phyloP scores from a whole-genome alignment of 37 sponge, comb jelly and placozoan species.

The Petrosia ficiformis region DNA sequence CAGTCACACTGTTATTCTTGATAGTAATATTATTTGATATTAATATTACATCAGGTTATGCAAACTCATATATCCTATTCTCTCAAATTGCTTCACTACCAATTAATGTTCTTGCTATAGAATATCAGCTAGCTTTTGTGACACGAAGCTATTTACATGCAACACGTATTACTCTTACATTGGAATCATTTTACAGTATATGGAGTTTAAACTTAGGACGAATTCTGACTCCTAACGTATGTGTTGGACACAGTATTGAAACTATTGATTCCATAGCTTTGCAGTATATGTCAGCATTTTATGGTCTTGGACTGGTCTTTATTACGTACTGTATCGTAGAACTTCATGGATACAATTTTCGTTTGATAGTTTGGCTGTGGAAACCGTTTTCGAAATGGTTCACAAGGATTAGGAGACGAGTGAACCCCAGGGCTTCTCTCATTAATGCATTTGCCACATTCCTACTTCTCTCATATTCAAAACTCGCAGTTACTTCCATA shows the following conservation, averaged over 20 bases:
- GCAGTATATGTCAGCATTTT: background rate
- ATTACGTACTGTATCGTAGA: background rate
- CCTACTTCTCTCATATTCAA: background rate
- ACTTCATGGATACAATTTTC: background rate
- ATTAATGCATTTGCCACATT: slow-evolving; percentile 13
- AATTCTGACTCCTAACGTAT: background rate
- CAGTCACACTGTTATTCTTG: background rate
- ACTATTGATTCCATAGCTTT: background rate
- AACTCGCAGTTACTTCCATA: background rate
- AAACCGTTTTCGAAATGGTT: background rate
- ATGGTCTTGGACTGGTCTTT: background rate
- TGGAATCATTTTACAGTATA: background rate
- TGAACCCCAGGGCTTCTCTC: background rate
- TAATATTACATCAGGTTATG: background rate
- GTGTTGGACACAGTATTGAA: background rate
- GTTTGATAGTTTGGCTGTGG: slow-evolving; percentile 2
- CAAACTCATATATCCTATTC: background rate
- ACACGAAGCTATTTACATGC: too few species aligned
- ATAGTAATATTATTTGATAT: background rate
- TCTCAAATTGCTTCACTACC: background rate
- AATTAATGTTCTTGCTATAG: background rate
- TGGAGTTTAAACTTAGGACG: background rate
- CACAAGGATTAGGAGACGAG: background rate
- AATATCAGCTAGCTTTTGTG: too few species aligned
- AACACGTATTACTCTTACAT: background rate